Evolutionary conservation across 2,888 invertebrate species (phyloP).

Genomic region (Macrosoma leucophasiata): DNA sequence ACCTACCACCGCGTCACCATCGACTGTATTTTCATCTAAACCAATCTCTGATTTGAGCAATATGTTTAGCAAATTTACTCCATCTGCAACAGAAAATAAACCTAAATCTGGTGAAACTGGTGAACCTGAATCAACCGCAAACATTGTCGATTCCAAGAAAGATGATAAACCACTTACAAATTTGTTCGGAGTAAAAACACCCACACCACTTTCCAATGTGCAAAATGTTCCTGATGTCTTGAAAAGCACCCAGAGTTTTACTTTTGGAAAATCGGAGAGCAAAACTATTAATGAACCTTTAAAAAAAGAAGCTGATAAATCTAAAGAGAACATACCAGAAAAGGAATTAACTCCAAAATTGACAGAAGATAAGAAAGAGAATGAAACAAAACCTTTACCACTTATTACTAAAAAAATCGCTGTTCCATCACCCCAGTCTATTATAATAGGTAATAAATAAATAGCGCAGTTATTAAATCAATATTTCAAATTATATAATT

Average conservation of each 20-base stretch:
- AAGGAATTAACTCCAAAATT: slow-evolving; percentile 25
- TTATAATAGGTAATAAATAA: slow-evolving; percentile 29
- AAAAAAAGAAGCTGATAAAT: slow-evolving; percentile 35
- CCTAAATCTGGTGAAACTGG: slow-evolving; percentile 53
- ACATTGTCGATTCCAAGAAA: slow-evolving; percentile 25
- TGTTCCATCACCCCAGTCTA: slow-evolving; percentile 26
- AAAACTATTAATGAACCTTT: slow-evolving; percentile 31
- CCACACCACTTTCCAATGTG: slow-evolving; percentile 30
- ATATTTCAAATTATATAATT: too few relatives aligned
- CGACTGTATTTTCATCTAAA: slow-evolving; percentile 44
- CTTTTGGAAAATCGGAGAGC: slow-evolving; percentile 31
- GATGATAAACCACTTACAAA: slow-evolving; percentile 44
- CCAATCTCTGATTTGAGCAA: slow-evolving; percentile 45
- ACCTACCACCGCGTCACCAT: slow-evolving; percentile 29
- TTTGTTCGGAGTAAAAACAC: slow-evolving; percentile 42
- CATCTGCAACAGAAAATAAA: slow-evolving; percentile 31
- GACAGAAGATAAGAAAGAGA: slow-evolving; percentile 35
- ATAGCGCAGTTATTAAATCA: too few relatives aligned
- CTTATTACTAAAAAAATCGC: slow-evolving; percentile 31
- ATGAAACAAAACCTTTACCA: slow-evolving; percentile 35
- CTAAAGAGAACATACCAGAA: slow-evolving; percentile 45
- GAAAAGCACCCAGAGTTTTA: slow-evolving; percentile 34
- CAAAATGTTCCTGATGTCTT: slow-evolving; percentile 42
- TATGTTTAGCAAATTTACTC: slow-evolving; percentile 44
- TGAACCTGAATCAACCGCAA: slow-evolving; percentile 41